phyloP scores from a whole-genome alignment of 2,888 invertebrate genomes.

The Agrochola lota region DNA sequence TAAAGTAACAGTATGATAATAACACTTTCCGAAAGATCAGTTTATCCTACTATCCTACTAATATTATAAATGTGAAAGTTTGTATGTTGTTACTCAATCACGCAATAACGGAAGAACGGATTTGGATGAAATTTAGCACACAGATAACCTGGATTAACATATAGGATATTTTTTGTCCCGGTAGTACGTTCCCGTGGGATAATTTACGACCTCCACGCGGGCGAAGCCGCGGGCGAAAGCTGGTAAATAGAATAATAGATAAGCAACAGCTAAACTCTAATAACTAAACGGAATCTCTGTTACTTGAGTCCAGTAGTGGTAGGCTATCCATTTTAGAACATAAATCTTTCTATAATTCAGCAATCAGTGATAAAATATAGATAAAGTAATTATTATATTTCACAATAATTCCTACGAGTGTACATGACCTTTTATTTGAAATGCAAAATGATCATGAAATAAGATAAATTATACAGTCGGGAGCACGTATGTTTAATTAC shows the following conservation, averaged over 20 bases:
- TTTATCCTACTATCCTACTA: too few relatives aligned
- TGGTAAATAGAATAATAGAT: neutral
- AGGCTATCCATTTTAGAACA: neutral
- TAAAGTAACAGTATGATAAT: too few relatives aligned
- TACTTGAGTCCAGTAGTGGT: neutral
- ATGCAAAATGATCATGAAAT: conserved; percentile 37
- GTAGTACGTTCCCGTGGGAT: too few relatives aligned
- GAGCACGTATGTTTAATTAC: conserved; percentile 40
- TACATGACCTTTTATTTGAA: conserved; percentile 33
- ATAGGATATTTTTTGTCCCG: too few relatives aligned
- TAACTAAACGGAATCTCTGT: neutral
- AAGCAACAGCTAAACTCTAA: neutral
- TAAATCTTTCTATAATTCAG: neutral
- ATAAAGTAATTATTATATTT: conserved; percentile 3
- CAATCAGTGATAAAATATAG: neutral
- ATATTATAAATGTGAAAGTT: too few relatives aligned
- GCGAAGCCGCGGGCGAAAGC: too few relatives aligned
- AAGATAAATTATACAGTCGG: conserved; percentile 54
- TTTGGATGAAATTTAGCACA: too few relatives aligned
- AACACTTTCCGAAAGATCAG: neutral
- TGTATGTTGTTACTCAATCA: too few relatives aligned
- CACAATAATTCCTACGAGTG: conserved; percentile 14
- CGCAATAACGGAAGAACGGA: too few relatives aligned
- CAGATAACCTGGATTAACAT: too few relatives aligned
- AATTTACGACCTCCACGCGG: too few relatives aligned